phyloP scores from a whole-genome alignment of 1,140 invertebrate genomes.

The Oncopodura yosiiana region DNA sequence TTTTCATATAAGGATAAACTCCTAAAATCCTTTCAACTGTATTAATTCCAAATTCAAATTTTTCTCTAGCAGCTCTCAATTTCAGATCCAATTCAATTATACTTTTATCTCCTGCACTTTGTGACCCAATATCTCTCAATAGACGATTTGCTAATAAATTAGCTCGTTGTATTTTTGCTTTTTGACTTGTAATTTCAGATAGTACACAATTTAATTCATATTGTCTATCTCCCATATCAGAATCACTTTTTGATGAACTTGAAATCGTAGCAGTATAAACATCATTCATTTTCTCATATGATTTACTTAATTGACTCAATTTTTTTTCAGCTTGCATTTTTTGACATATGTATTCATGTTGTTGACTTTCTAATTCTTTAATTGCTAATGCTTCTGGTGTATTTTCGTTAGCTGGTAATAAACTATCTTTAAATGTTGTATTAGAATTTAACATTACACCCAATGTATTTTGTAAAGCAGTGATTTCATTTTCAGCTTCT shows the following conservation, averaged over 20 bases:
- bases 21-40: not conserved
- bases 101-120: conserved; percentile 10
- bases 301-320: not conserved
- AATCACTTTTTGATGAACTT: not conserved
- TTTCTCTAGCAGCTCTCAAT: conserved; percentile 18
- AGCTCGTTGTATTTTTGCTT: conserved; percentile 26
- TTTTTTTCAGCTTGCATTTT: conserved; percentile 11
- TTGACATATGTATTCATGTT: not conserved
- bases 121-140: conserved; percentile 13
- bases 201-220: conserved; percentile 25
- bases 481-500: conserved; percentile 57
- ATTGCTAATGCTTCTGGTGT: not conserved
- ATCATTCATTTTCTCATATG: conserved; percentile 2
- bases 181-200: conserved; percentile 28
- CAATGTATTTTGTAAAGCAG: conserved; percentile 62
- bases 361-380: not conserved
- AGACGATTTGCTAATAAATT: conserved; percentile 11
- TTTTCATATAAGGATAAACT: not conserved
- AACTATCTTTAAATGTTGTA: conserved; percentile 24
- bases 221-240: conserved; percentile 14
- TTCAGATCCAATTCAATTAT: conserved; percentile 19
- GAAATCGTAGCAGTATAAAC: too few species aligned
- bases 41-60: conserved; percentile 17
- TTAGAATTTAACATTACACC: conserved; percentile 27
- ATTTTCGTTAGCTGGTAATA: conserved; percentile 15